Evolutionary conservation across 2,888 invertebrate genomes (phyloP), one percentile per base, ranked within the genome.

Genomic region (Lochmaea crataegi): DNA sequence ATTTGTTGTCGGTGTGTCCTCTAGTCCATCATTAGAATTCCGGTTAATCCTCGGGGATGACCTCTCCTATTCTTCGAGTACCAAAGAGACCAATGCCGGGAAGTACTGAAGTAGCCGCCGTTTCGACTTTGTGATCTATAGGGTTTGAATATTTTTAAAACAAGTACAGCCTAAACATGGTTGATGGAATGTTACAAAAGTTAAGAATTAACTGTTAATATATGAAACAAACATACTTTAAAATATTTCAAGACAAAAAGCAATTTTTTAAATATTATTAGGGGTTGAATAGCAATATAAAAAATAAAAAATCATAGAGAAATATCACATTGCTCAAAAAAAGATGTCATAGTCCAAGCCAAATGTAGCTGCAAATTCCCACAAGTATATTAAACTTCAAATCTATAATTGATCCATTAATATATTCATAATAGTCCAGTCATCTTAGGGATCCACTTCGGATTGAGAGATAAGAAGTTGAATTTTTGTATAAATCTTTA

Each of bases 61-160:
- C 45, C 60, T 26, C 68, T 61, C 26, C 64, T 69, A 69, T 45
- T 69, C 69, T 41, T 69, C 68, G 16, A 22, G 9, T 56, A 64
- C 58, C 67, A 67, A 67, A 22, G 53, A 14, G 38, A 53, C 67
- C 67, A 67, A 58, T 11, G 63, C 14, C 53, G 38, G 68, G 69
- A 56, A 69, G 63, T 18, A 63, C 41, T 56, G 67, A 63, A 42
- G 68, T 53, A 41, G 69, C 51, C 38, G 56, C 63, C 41, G 10
- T 68, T 61, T 60, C 12, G 63, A 63, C 14, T 64, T 53, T 38
- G 69, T 69, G 51, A 69, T 69, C 69, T 69, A 69, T 51, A 69
- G 69, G 48, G 69, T 63, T 63, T 69, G 69, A 69, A 69, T 69
- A 69, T 38, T 63, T 56, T 69, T 63, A 63, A 53, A 61, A 56